These are phyloP conservation scores for Grapholita molesta DNA, from an alignment of 1,140 invertebrate genomes.

Conservation along the genomic window DNA sequence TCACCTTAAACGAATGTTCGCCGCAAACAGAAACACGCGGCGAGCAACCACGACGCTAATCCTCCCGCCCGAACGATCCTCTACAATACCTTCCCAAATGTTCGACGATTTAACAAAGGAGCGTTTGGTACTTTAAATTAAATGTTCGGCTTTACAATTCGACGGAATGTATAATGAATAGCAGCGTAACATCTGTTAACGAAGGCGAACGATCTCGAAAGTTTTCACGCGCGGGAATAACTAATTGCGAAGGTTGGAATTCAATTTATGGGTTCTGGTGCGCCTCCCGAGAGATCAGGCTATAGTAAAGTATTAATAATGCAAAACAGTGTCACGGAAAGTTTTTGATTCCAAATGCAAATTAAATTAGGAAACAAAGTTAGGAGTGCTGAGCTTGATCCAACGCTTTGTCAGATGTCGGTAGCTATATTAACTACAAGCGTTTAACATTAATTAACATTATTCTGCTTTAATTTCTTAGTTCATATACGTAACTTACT, in stretches of 20 bases:
- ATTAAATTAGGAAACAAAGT: slow-evolving; percentile 75
- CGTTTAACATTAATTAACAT: slow-evolving; percentile 38
- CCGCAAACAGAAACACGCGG: slow-evolving; percentile 45
- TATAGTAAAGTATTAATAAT: slow-evolving; percentile 76
- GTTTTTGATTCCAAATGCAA: slow-evolving; percentile 76
- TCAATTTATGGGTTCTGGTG: slow-evolving; percentile 77
- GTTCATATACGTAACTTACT: not conserved
- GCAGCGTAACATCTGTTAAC: slow-evolving; percentile 78
- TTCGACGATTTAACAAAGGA: slow-evolving; percentile 70
- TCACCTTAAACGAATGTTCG: slow-evolving; percentile 43
- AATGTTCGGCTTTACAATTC: slow-evolving; percentile 77
- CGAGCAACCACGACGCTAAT: slow-evolving; percentile 51
- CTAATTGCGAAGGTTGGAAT: slow-evolving; percentile 78
- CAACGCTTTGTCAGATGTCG: slow-evolving; percentile 51
- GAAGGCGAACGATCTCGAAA: slow-evolving; percentile 77
- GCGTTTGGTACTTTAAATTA: slow-evolving; percentile 74
- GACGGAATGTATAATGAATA: slow-evolving; percentile 78
- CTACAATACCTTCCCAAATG: slow-evolving; percentile 61
- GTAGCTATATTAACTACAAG: slow-evolving; percentile 46
- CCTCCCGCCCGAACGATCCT: slow-evolving; percentile 48
- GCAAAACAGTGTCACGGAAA: slow-evolving; percentile 78
- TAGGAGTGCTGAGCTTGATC: slow-evolving; percentile 55
- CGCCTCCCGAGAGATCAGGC: slow-evolving; percentile 71
- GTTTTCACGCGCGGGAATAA: slow-evolving; percentile 77
- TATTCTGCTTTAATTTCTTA: not conserved